Base-by-base conservation (phyloP, 2,888 invertebrate species). In the Lepidochitona cinerea region DNA sequence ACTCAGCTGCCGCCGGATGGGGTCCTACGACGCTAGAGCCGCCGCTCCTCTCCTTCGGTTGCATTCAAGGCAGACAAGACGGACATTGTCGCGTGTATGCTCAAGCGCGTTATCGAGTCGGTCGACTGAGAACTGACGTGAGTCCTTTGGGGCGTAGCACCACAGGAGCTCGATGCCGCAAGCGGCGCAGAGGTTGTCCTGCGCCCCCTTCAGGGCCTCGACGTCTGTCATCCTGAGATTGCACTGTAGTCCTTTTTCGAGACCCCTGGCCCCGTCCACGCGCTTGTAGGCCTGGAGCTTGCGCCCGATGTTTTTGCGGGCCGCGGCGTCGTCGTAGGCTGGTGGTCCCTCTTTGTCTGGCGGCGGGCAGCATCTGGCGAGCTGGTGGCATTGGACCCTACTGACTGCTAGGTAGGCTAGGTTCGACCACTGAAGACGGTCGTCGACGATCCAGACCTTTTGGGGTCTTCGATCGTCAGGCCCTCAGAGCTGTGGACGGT, bases 1-100 rank as follows among this genome's bases (percentile, higher is more conserved):
- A 68, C 72, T 23, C 26, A 68, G 59, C 68, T 72, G 26, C 65
- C 75, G 14, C 74, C 70, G 1, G 59, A 59, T 7, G 23, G 32
- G 7, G 5, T 59, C 4, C 4, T 7, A 2, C 18, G 3, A 1
- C 59, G 59, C 7, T 54, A 4, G 29, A 26, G 26, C 5, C 59
- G 4, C 7, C 7, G 7, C 7, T 32, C 59, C 59, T 26, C 59
- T 59, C 26, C 29, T 59, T 59, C 26, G 59, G 7, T 59, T 68
- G 35, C 66, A 5, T 18, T 66, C 35, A 3, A 66, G 66, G n/a
- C 66, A 66, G 2, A 26, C 23, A 9, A 59, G 23, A 7, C 59
- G 59, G 23, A 26, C n/a, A 26, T 59, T 59, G 59, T 59, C 41
- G 9, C 41, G 9, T 9, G 23, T n/a, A 26, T 59, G 59, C 9